Conservation (phyloP, 2,797 vertebrate species). For the Meda fulgida region DNA sequence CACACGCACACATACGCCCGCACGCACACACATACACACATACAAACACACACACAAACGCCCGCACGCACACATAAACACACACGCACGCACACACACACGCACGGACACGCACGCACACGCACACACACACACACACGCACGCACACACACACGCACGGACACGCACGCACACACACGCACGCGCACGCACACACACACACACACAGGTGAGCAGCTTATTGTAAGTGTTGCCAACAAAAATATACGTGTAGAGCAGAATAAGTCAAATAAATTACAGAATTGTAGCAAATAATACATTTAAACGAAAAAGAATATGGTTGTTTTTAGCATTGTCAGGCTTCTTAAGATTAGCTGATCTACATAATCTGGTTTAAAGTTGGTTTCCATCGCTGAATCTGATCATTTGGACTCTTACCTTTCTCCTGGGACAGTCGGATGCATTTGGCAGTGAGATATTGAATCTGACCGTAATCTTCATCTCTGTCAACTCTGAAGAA, state of each 20-base stretch:
- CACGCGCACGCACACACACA: no score
- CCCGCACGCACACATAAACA: not conserved
- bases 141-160: no score
- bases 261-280: not conserved
- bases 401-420: constrained; percentile 65
- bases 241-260: not conserved
- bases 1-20: not conserved
- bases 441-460: constrained; percentile 81
- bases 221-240: not conserved
- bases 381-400: not conserved
- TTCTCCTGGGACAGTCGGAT: constrained; percentile 76
- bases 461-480: constrained; percentile 79
- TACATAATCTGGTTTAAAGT: not conserved
- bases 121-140: not conserved
- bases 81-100: not conserved
- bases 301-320: not conserved
- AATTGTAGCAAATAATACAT: no score
- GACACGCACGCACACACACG: not conserved
- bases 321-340: not conserved
- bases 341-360: not conserved
- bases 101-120: not conserved
- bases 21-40: not conserved
- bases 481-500: constrained; percentile 74
- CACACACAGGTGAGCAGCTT: no score
- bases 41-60: not conserved